Conservation (phyloP, 2,113 vertebrate species). For the Ariopsis seemanni region DNA sequence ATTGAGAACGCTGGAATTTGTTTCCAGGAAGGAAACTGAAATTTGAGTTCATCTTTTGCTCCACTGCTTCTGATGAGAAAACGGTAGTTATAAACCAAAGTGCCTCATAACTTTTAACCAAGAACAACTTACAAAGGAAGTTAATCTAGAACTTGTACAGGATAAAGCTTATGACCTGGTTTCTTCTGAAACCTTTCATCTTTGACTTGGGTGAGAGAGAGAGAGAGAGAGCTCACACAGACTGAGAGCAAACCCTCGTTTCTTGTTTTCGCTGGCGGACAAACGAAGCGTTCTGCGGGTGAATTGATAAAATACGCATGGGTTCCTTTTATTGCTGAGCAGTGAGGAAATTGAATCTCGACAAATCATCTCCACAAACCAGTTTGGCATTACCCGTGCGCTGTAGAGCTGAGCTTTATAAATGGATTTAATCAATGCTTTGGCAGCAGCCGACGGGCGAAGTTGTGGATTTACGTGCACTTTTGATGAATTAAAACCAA, state of each 20-base stretch:
- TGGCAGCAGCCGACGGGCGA: conserved; percentile 15
- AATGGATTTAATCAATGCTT: conserved; percentile 51
- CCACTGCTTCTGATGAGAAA: not conserved
- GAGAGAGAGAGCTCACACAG: not conserved
- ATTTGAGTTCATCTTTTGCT: not conserved
- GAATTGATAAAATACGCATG: conserved; percentile 19
- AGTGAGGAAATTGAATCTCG: conserved; percentile 17
- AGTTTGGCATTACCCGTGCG: conserved; percentile 5
- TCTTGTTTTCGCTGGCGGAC: not conserved
- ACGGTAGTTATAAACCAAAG: not conserved
- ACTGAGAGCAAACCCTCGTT: not conserved
- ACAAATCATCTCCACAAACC: conserved; percentile 42
- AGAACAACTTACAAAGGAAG: not conserved
- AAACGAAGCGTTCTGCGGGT: not conserved
- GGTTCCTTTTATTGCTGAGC: conserved; percentile 37
- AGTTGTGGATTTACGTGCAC: conserved; percentile 38
- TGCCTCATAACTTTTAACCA: not conserved
- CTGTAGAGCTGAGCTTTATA: conserved; percentile 36
- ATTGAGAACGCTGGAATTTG: not conserved
- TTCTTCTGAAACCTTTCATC: not conserved
- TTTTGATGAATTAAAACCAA: conserved; percentile 56
- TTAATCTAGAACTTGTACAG: not conserved
- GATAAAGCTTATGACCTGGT: too few relatives aligned
- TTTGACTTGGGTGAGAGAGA: not conserved
- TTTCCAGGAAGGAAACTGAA: not conserved